These are phyloP conservation scores for Stratiomys singularior DNA, from an alignment of 2,888 invertebrate genomes.

Conservation along the genomic window DNA sequence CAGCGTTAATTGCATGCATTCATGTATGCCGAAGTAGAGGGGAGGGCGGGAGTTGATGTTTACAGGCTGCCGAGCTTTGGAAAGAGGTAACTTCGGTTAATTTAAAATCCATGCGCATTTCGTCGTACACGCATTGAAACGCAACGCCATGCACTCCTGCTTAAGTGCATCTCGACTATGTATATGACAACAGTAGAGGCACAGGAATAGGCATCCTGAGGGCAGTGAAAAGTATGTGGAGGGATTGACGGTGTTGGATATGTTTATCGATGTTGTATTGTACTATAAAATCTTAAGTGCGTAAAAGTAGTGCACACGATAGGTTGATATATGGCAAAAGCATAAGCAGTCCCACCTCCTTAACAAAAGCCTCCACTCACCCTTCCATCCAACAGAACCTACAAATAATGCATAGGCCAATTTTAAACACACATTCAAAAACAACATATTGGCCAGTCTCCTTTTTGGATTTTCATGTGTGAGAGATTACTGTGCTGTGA, in stretches of 20 bases:
- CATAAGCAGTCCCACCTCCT: neutral
- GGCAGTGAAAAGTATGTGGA: neutral
- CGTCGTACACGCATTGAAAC: slow-evolving; percentile 20
- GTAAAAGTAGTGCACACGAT: slow-evolving; percentile 2
- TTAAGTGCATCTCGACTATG: neutral
- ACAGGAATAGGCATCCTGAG: neutral
- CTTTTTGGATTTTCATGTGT: slow-evolving; percentile 8
- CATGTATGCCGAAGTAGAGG: no score
- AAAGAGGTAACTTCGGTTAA: neutral
- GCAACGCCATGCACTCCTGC: neutral
- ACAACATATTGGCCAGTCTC: neutral
- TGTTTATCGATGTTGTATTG: neutral
- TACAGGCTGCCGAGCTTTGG: neutral
- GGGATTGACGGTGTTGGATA: neutral
- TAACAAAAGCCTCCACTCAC: neutral
- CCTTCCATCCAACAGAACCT: neutral
- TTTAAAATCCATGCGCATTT: slow-evolving; percentile 37
- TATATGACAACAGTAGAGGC: neutral
- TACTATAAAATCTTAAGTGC: neutral
- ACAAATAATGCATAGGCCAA: slow-evolving; percentile 8
- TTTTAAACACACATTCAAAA: slow-evolving; percentile 10
- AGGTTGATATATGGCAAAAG: neutral
- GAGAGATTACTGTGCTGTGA: neutral
- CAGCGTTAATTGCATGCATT: slow-evolving; percentile 10
- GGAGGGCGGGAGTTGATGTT: neutral